Percentiles rank a stretch among this genome's conserved stretches.
phyloP scores from a whole-genome alignment of 2,797 vertebrate genomes.

The Aldrovandia affinis region DNA sequence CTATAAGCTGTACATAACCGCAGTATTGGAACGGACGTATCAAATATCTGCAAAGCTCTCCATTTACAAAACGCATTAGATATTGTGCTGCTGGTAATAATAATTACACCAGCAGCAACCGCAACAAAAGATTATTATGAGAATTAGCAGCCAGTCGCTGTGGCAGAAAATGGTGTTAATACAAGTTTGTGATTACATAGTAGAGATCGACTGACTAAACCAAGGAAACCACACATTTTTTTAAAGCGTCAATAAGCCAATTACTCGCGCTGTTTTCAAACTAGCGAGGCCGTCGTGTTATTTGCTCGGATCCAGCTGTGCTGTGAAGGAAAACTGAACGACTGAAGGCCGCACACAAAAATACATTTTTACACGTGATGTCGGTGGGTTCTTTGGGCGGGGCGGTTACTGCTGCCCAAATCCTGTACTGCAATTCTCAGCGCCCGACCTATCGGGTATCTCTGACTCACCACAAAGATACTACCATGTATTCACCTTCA shows the following conservation, averaged over 20 bases:
- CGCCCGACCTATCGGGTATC: not conserved
- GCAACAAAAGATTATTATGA: constrained; percentile 10
- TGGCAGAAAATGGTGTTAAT: not conserved
- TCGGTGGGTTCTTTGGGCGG: not conserved
- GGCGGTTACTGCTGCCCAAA: not conserved
- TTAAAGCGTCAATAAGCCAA: not conserved
- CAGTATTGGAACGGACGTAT: not conserved
- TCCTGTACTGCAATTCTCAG: not conserved
- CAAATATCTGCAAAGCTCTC: not conserved
- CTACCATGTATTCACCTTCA: not conserved
- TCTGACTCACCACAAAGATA: not conserved
- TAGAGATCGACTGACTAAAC: not conserved
- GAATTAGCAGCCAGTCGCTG: not conserved
- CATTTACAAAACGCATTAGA: not conserved
- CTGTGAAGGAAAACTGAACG: not conserved
- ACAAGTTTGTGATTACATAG: not conserved
- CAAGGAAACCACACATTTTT: not conserved
- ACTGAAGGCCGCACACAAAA: not conserved
- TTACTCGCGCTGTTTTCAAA: not conserved
- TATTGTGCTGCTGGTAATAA: constrained; percentile 8
- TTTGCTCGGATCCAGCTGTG: not conserved
- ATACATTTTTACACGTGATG: not conserved
- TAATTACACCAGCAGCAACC: not conserved
- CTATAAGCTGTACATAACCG: constrained; percentile 51
- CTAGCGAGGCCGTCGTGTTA: not conserved